A percentile compares a stretch with the other conserved stretches of the same genome.
Conservation (phyloP, 2,113 vertebrate genomes). For the Dromas ardeola region DNA sequence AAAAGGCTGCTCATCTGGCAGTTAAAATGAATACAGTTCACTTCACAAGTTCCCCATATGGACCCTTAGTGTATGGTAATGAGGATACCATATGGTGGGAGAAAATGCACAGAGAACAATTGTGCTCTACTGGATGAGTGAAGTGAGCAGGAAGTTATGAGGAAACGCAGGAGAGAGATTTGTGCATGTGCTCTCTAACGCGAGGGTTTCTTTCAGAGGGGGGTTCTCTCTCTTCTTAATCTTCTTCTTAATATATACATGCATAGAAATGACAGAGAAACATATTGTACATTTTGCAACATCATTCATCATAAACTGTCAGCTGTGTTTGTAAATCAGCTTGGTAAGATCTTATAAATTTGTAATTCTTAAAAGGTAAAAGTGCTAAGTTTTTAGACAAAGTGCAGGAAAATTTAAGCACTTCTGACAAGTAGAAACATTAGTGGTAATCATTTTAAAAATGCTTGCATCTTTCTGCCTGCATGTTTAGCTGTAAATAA, state of each 20-base stretch:
- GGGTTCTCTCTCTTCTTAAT: conserved; percentile 72
- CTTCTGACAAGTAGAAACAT: conserved; percentile 82
- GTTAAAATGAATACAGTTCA: conserved; percentile 88
- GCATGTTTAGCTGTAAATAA: conserved; percentile 82
- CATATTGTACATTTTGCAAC: conserved; percentile 77
- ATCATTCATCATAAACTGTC: conserved; percentile 81
- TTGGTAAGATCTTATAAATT: conserved; percentile 76
- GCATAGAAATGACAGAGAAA: conserved; percentile 72
- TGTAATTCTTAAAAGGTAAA: conserved; percentile 81
- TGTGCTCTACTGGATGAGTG: conserved; percentile 75
- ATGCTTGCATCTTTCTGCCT: conserved; percentile 76
- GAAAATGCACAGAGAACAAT: conserved; percentile 81
- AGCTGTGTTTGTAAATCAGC: conserved; percentile 82
- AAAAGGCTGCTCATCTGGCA: conserved; percentile 86
- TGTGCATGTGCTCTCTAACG: conserved; percentile 62
- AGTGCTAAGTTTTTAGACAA: conserved; percentile 82
- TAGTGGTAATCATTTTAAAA: conserved; percentile 82
- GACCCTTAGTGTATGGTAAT: conserved; percentile 86
- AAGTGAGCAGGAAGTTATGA: conserved; percentile 68
- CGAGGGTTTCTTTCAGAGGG: conserved; percentile 67
- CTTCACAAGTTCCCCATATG: conserved; percentile 88
- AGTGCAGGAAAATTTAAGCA: conserved; percentile 80
- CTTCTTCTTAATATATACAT: conserved; percentile 69
- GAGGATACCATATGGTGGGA: conserved; percentile 84
- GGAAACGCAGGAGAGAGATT: conserved; percentile 63